These are phyloP conservation scores for Abrostola tripartita DNA, from an alignment of 2,888 invertebrate species.

Conservation along the genomic window DNA sequence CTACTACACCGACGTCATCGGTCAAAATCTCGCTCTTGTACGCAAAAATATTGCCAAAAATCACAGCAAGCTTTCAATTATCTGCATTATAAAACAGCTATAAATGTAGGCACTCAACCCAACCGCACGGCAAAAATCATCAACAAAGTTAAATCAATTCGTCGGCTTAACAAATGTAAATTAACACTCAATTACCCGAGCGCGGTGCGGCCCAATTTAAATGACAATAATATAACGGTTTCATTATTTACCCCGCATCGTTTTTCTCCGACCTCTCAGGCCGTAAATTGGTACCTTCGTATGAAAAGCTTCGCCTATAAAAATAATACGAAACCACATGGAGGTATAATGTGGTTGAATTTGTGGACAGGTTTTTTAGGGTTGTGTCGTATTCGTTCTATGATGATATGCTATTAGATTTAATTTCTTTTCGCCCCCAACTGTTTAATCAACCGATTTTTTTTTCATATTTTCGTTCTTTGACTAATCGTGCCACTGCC, in stretches of 20 bases:
- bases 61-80: not conserved
- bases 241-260: slow-evolving; percentile 59
- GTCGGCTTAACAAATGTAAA: slow-evolving; percentile 44
- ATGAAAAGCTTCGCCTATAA: slow-evolving; percentile 57
- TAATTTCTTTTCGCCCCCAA: too few species aligned
- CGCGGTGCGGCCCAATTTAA: slow-evolving; percentile 47
- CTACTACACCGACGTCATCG: too few species aligned
- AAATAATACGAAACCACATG: slow-evolving; percentile 51
- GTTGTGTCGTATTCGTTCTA: not conserved
- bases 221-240: slow-evolving; percentile 60
- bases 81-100: not conserved
- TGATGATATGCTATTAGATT: too few species aligned
- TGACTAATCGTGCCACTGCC: too few species aligned
- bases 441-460: too few species aligned
- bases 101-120: slow-evolving; percentile 1
- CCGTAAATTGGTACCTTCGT: slow-evolving; percentile 58
- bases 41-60: not conserved
- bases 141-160: slow-evolving; percentile 47
- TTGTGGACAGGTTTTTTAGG: not conserved
- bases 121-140: slow-evolving; percentile 32
- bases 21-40: too few species aligned
- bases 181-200: slow-evolving; percentile 36
- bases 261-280: slow-evolving; percentile 51
- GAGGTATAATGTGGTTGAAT: not conserved
- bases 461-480: too few species aligned